phyloP scores from a whole-genome alignment of 2,797 vertebrate genomes.

The Pipistrellus nathusii region DNA sequence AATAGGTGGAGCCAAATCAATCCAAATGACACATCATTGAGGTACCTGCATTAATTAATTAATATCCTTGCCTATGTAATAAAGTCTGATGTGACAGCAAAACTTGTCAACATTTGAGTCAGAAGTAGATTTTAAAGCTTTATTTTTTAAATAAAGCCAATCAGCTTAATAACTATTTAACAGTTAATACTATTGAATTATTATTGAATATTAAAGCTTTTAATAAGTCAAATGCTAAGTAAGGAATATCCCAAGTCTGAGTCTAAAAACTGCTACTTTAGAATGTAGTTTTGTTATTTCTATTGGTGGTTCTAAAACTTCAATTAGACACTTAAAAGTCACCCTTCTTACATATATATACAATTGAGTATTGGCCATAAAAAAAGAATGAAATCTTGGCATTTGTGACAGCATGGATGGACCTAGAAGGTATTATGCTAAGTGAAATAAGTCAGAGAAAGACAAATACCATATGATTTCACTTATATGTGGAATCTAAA shows the following conservation, averaged over 20 bases:
- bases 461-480: background rate
- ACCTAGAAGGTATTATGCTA: background rate
- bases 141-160: slow-evolving; percentile 45
- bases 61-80: background rate
- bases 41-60: slow-evolving; percentile 1
- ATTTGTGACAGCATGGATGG: background rate
- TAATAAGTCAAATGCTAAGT: slow-evolving; percentile 2
- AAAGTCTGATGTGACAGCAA: background rate
- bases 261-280: background rate
- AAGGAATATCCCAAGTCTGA: slow-evolving; percentile 16
- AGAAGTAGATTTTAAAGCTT: slow-evolving; percentile 11
- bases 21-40: background rate
- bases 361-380: background rate
- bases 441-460: background rate
- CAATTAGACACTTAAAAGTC: background rate
- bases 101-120: slow-evolving; percentile 4
- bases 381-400: background rate
- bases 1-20: background rate
- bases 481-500: background rate
- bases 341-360: background rate
- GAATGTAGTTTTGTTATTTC: background rate
- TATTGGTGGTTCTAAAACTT: background rate
- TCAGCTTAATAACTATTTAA: background rate
- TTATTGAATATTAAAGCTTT: slow-evolving; percentile 22
- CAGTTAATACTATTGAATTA: background rate